A percentile compares a stretch with the other conserved stretches of the same genome.
These are phyloP conservation scores for Callitettix versicolor DNA, from an alignment of 1,140 invertebrate genomes.

Conservation along the genomic window DNA sequence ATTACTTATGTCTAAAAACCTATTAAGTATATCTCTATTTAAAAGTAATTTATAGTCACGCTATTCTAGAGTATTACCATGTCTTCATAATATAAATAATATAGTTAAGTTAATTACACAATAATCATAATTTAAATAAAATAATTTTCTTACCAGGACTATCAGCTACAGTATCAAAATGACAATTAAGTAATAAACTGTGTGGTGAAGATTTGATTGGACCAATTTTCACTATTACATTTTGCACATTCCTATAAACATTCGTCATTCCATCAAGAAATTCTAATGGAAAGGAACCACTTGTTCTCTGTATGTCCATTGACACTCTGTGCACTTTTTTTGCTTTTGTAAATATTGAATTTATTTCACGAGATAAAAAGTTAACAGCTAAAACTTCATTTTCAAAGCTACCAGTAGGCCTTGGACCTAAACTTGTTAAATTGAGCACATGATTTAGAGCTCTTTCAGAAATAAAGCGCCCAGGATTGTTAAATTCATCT, in stretches of 20 bases:
- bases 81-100: too few relatives aligned
- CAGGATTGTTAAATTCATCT: constrained; percentile 20
- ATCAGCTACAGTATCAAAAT: constrained; percentile 81
- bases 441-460: constrained; percentile 49
- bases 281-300: constrained; percentile 65
- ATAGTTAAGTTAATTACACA: too few relatives aligned
- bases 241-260: constrained; percentile 60
- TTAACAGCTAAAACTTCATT: constrained; percentile 49
- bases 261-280: constrained; percentile 75
- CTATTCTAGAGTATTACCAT: too few relatives aligned
- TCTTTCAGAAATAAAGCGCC: constrained; percentile 50
- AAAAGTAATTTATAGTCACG: too few relatives aligned
- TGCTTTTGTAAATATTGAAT: constrained; percentile 34
- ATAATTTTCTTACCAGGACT: constrained; percentile 56
- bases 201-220: constrained; percentile 41
- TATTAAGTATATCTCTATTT: too few relatives aligned
- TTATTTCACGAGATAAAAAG: constrained; percentile 38
- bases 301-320: constrained; percentile 54
- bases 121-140: not conserved
- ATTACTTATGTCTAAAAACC: too few relatives aligned
- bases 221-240: constrained; percentile 69
- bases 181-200: constrained; percentile 84
- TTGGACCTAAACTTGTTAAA: constrained; percentile 55
- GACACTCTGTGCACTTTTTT: constrained; percentile 35
- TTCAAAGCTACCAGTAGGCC: constrained; percentile 49